Conservation (phyloP, 1,140 invertebrate genomes). For the Bombus ignitus region DNA sequence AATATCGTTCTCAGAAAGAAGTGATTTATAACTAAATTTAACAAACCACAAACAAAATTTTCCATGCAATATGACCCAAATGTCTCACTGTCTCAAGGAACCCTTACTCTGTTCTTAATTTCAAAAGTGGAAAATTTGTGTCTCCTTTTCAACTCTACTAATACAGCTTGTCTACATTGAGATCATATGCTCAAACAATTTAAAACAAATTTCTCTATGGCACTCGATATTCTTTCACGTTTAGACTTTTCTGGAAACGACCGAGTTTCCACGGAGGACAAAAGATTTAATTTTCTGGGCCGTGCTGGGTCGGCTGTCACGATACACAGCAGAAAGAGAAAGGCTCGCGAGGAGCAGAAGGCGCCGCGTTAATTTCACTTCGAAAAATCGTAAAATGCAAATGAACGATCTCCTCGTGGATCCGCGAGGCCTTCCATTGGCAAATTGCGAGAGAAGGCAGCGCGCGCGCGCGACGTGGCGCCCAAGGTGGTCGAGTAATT, state of each 20-base stretch:
- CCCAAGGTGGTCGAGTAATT: constrained; percentile 83
- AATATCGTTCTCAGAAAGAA: too few species aligned
- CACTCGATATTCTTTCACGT: background rate
- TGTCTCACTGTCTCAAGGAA: too few species aligned
- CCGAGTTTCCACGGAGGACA: background rate
- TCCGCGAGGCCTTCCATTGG: constrained; percentile 73
- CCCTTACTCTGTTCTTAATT: too few species aligned
- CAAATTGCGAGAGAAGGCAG: constrained; percentile 81
- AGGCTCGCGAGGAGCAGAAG: constrained; percentile 41
- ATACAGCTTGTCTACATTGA: too few species aligned
- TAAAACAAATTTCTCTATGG: too few species aligned
- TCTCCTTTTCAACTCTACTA: too few species aligned
- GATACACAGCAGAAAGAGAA: constrained; percentile 1
- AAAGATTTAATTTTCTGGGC: constrained; percentile 50
- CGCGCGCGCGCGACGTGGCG: constrained; percentile 73
- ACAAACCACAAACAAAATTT: too few species aligned
- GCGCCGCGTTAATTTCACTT: constrained; percentile 79
- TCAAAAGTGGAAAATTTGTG: too few species aligned
- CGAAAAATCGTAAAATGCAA: constrained; percentile 82
- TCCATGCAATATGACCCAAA: too few species aligned
- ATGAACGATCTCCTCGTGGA: constrained; percentile 72
- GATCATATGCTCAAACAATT: too few species aligned
- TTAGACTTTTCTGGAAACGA: background rate
- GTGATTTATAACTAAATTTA: too few species aligned
- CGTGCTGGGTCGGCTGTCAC: constrained; percentile 21